Evolutionary conservation across 1,140 invertebrate genomes (phyloP), one percentile per base, ranked within the genome.

Genomic region (Octopus bimaculoides): DNA sequence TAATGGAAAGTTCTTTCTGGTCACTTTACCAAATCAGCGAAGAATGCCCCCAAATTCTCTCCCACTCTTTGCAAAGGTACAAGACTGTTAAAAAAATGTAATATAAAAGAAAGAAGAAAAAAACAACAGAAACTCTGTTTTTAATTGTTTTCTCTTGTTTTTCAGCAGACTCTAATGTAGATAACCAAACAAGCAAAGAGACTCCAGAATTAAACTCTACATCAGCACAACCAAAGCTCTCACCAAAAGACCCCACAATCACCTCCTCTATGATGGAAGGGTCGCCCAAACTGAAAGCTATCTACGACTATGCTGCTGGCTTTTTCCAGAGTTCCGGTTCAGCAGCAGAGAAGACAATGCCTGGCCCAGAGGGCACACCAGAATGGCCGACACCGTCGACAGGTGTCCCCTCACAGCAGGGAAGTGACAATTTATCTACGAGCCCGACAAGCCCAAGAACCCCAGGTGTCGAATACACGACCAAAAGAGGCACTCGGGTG

Each of bases 291-390:
- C 78, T 87, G 73, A 87, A 82, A 78, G 84, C 83, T 74, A 88
- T 90, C 81, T 89, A 91, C 54, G 90, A 91, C 85, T 91, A 91
- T 83, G 90, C 90, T 79, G 89, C 89, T 81, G 90, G 90, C 78
- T 86, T 91, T 77, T 91, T 91, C 81, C 85, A 86, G 79, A n/a
- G 61, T 74, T 55, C 26, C 54, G 52, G 10, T 7, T 26, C 71
- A 41, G 17, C 26, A 52, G 79, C 75, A 5, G 76, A 79, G 41
- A 73, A 14, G 26, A 71, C 66, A 20, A 71, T 5, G 17, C 26
- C 26, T 41, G 26, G 26, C 26, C 1, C 61, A 66, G 61, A 66
- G n/a, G 52, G 74, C 17, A 75, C 26, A 12, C 74, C 52, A 20
- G 74, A 75, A 4, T 52, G 4, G 74, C 26, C 26, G 17, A 4